Base-by-base conservation (phyloP, 2,113 vertebrate genomes). In the Thinocorus orbignyianus region DNA sequence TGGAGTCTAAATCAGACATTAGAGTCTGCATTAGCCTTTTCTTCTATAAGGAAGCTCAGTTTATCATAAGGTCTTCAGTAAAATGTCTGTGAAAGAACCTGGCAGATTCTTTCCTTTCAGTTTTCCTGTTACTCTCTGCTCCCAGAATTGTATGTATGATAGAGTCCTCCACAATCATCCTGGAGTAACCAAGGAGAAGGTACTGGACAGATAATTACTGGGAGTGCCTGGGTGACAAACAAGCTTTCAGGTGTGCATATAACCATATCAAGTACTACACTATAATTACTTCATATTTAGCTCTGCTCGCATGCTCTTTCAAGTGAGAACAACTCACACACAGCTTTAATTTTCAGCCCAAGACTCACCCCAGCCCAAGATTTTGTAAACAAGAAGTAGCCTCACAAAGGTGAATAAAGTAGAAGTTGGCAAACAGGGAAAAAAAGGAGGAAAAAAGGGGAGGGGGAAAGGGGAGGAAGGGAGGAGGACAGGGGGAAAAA, bases 241-340 rank as follows among this genome's bases (percentile, higher is more conserved):
- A 54, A 92, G 58, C 33, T 73, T 69, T 28, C 57, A 79, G 61
- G 24, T 10, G 74, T 79, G 35, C 17, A 35, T 5, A 0, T 8
- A 93, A 76, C 31, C n/a, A 0, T 25, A 68, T 12, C 48, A n/a
- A 85, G 46, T 42, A 86, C 68, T 8, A 17, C 17, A 46, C 18
- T 58, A 1, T 18, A 33, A 62, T 60, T 65, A 48, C 24, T n/a
- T 48, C 26, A 69, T 54, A 48, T 33, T 58, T 25, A 30, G 31
- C 46, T 42, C 5, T 2, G 35, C 35, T 87, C 4, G 1, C 17
- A 61, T 0, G 0, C 22, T 44, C 26, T 52, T 69, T 41, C 9
- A 39, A 65, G 41, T 6, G 52, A 82, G 24, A 90, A 76, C 7
- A 88, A 22, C n/a, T 64, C 31, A 37, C 2, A 26, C 12, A 51